A percentile compares a stretch with the other conserved stretches of the same genome.
These are phyloP conservation scores for Triops longicaudatus DNA, from an alignment of 1,140 invertebrate species.

Conservation along the genomic window DNA sequence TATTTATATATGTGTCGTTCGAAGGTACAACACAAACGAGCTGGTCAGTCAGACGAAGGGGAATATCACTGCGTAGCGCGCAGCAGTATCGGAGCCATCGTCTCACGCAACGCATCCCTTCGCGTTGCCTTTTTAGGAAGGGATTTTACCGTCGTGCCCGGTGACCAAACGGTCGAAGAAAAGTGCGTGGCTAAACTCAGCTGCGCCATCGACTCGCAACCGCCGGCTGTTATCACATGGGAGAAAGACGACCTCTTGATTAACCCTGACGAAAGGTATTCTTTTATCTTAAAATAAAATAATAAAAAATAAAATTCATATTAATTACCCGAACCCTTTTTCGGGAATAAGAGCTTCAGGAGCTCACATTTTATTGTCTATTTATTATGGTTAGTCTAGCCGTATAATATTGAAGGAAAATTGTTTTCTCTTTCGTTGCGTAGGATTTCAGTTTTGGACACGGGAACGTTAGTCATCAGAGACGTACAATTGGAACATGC, in stretches of 20 bases:
- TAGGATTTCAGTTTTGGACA: constrained; percentile 45
- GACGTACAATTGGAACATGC: constrained; percentile 47
- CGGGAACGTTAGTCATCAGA: constrained; percentile 51
- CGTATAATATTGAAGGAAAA: no score
- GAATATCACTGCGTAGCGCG: constrained; percentile 39
- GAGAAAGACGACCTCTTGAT: constrained; percentile 39
- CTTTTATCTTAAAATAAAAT: no score
- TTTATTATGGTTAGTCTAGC: no score
- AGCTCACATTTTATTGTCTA: no score
- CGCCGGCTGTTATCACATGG: constrained; percentile 46
- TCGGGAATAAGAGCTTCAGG: no score
- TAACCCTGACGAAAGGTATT: neutral
- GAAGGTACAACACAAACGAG: constrained; percentile 32
- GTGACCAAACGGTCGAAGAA: constrained; percentile 41
- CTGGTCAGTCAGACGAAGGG: constrained; percentile 36
- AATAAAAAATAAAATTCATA: no score
- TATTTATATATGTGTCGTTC: no score
- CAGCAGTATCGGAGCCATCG: constrained; percentile 37
- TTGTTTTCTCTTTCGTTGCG: no score
- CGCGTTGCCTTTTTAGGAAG: constrained; percentile 42
- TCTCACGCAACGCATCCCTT: constrained; percentile 39
- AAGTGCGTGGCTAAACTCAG: constrained; percentile 45
- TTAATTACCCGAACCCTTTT: no score
- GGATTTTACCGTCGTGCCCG: constrained; percentile 43
- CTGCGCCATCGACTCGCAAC: constrained; percentile 48